Base-by-base conservation (phyloP, 2,888 invertebrate genomes). In the Lithophane semibrunnea region DNA sequence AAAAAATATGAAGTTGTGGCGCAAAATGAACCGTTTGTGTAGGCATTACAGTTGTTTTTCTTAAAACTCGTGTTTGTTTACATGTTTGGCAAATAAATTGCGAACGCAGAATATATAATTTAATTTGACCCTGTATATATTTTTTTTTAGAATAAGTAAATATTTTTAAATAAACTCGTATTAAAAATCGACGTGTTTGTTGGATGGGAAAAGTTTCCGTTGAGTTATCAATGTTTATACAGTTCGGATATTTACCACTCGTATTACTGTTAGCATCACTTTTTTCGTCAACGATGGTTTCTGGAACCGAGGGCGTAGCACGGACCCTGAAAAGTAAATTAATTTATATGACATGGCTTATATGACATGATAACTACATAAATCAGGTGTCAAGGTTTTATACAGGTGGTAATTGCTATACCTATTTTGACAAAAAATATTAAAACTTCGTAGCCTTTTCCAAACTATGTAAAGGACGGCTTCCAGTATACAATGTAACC, bases 211-310 rank as follows among this genome's bases (percentile, higher is more conserved):
- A 52, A 37, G 2, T 5, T 16, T 10, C 9, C n/a, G 52, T 68
- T 16, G 0, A 54, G 16, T 52, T 52, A 16, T 52, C 0, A 13
- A 21, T 52, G 37, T 21, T 42, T 52, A 7, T 21, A 16, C 3
- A 56, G 5, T 72, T 29, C 16, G 3, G 2, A 68, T 65, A 82
- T 71, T 91, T 89, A 96, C 96, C 94, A 73, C 95, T 96, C 1
- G 95, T 94, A 68, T 94, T 95, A 82, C 96, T 96, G 83, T 95
- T 96, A 18, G 88, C 94, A 78, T 96, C 96, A 74, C 96, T 96
- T 80, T 95, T 95, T 58, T 95, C 95, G 66, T 96, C 96, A 13
- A 72, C 89, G 16, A 96, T 96, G 1, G 96, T 96, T 78, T 95
- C 96, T 2, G 96, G 96, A 3, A 96, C 95, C 0, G 89, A 84